These are phyloP conservation scores for Sinocyclocheilus rhinocerous DNA, from an alignment of 2,113 vertebrate species.

Conservation along the genomic window DNA sequence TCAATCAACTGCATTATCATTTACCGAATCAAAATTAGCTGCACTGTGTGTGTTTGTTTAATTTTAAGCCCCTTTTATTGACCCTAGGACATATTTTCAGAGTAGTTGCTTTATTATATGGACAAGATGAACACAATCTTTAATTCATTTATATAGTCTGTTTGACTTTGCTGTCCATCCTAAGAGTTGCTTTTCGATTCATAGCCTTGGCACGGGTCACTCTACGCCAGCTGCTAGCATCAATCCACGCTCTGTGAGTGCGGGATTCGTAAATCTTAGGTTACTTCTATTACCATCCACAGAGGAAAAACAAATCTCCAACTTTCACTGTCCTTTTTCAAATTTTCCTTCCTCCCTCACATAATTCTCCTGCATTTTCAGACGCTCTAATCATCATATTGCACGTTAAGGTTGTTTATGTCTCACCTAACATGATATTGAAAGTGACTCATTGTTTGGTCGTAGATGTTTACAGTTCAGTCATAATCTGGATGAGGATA, in stretches of 20 bases:
- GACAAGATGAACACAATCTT: not conserved
- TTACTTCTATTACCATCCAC: slow-evolving; percentile 35
- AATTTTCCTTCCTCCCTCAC: slow-evolving; percentile 26
- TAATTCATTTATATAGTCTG: slow-evolving; percentile 25
- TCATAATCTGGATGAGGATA: slow-evolving; percentile 36
- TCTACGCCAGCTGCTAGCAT: slow-evolving; percentile 46
- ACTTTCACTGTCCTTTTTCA: not conserved
- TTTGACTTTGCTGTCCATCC: slow-evolving; percentile 34
- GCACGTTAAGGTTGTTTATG: slow-evolving; percentile 28
- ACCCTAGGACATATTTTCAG: not conserved
- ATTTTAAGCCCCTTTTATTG: not conserved
- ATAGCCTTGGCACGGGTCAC: slow-evolving; percentile 34
- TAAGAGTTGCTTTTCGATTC: slow-evolving; percentile 32
- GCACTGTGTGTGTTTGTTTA: not conserved
- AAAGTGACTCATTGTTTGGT: slow-evolving; percentile 26
- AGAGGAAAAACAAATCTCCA: slow-evolving; percentile 49
- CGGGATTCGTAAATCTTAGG: slow-evolving; percentile 56
- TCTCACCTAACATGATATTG: slow-evolving; percentile 17
- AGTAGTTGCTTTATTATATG: not conserved
- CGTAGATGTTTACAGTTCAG: slow-evolving; percentile 44
- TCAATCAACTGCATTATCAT: not conserved
- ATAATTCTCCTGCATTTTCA: slow-evolving; percentile 5
- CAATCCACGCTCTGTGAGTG: slow-evolving; percentile 30
- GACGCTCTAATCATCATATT: slow-evolving; percentile 11
- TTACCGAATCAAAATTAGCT: not conserved